Conservation (phyloP, 2,113 vertebrate species). For the Forbesichthys agassizii region DNA sequence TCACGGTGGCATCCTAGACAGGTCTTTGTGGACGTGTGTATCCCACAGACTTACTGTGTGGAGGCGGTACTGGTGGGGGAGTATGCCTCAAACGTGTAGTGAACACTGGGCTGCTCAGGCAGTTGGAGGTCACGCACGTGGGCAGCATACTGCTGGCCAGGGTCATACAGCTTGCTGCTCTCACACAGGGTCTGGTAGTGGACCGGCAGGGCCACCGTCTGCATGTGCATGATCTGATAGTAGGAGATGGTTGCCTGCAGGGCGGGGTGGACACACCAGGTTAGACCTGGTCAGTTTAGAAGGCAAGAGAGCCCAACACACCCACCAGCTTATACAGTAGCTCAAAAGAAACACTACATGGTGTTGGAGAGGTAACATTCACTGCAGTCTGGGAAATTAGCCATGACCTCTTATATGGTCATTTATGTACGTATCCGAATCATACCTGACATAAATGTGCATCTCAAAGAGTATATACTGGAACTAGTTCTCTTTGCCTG, state of each 20-base stretch:
- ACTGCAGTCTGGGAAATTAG: neutral
- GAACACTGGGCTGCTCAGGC: conserved; percentile 77
- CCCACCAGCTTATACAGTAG: neutral
- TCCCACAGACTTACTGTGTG: conserved; percentile 55
- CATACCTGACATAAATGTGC: too few species aligned
- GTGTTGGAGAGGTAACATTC: neutral
- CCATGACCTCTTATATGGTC: neutral
- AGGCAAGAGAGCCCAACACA: neutral
- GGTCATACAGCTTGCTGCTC: conserved; percentile 96
- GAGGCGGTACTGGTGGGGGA: conserved; percentile 60
- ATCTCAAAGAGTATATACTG: too few species aligned
- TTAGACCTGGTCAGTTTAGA: accelerated
- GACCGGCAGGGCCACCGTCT: conserved; percentile 89
- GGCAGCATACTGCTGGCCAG: conserved; percentile 89
- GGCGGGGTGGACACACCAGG: neutral
- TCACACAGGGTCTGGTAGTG: conserved; percentile 95
- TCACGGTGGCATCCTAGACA: too few species aligned
- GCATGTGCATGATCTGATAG: conserved; percentile 96
- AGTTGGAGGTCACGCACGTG: conserved; percentile 87
- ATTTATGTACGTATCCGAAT: too few species aligned
- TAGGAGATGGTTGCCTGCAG: conserved; percentile 93
- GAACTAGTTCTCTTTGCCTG: too few species aligned
- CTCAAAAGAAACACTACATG: neutral
- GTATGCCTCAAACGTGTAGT: conserved; percentile 88
- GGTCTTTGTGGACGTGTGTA: neutral